These are phyloP conservation scores for Acropora yongei DNA, from an alignment of 64 coral and sea anemone genomes.

Conservation along the genomic window DNA sequence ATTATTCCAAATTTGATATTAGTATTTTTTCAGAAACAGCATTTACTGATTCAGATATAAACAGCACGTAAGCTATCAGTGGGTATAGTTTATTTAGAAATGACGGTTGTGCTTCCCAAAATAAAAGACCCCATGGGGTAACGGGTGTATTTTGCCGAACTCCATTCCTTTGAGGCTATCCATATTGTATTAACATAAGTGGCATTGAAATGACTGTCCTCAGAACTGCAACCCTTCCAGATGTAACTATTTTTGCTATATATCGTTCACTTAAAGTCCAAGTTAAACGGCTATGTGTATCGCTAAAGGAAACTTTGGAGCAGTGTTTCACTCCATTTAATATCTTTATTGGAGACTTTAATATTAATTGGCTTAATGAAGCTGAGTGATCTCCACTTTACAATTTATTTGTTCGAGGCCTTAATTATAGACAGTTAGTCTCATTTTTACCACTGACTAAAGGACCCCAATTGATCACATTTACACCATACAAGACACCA, in stretches of 20 bases:
- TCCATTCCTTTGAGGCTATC: too few relatives aligned
- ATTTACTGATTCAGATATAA: too few relatives aligned
- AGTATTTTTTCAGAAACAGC: too few relatives aligned
- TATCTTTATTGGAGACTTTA: neutral
- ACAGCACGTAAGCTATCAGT: neutral
- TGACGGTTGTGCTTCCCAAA: too few relatives aligned
- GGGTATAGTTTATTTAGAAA: too few relatives aligned
- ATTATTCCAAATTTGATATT: neutral
- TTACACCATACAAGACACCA: neutral
- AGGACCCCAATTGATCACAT: conserved; percentile 41
- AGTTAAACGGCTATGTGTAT: neutral
- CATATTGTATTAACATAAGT: too few relatives aligned
- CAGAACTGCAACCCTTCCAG: too few relatives aligned
- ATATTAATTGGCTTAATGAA: conserved; percentile 47
- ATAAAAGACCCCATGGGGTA: too few relatives aligned
- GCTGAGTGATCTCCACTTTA: conserved; percentile 5
- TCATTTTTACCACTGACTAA: conserved; percentile 34
- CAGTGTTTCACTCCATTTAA: neutral
- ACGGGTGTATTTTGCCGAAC: too few relatives aligned
- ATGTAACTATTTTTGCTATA: too few relatives aligned
- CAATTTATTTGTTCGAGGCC: conserved; percentile 42
- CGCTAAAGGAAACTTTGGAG: neutral
- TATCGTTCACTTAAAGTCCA: too few relatives aligned
- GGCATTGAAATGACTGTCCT: too few relatives aligned
- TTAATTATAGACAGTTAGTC: conserved; percentile 30